Conservation (phyloP, 2,113 vertebrate species). For the Lepidothrix coronata region DNA sequence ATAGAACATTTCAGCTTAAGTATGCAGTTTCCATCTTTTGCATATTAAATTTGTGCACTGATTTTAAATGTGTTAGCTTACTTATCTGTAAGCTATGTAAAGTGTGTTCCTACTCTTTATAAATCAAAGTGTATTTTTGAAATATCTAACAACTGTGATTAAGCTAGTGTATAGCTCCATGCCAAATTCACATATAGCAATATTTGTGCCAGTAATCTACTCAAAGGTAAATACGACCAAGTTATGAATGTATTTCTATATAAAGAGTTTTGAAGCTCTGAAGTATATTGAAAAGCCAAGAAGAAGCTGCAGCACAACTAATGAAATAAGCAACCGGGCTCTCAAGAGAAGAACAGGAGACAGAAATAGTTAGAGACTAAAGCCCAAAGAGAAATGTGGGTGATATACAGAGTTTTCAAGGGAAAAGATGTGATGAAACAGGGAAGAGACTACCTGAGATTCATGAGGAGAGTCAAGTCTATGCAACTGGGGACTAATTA, state of each 20-base stretch:
- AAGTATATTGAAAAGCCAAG: neutral
- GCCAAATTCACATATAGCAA: neutral
- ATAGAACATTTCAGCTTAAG: neutral
- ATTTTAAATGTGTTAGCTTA: neutral
- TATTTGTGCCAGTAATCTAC: neutral
- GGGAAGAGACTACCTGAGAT: slow-evolving; percentile 23
- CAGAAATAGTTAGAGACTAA: neutral
- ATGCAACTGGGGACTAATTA: slow-evolving; percentile 26
- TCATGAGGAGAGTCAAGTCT: slow-evolving; percentile 6
- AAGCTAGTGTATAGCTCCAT: neutral
- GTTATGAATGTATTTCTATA: neutral
- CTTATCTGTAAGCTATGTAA: neutral
- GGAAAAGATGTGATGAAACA: slow-evolving; percentile 1
- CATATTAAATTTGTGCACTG: neutral
- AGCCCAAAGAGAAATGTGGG: neutral
- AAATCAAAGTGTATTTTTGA: neutral
- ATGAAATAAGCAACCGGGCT: neutral
- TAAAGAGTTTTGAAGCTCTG: neutral
- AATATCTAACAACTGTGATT: neutral
- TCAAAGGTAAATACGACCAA: neutral
- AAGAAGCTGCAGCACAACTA: neutral
- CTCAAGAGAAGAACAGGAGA: neutral
- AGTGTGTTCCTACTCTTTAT: neutral
- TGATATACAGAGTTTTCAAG: neutral
- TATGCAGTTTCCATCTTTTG: neutral